Evolutionary conservation across 2,113 vertebrate species (phyloP).

Genomic region (Vimba vimba): DNA sequence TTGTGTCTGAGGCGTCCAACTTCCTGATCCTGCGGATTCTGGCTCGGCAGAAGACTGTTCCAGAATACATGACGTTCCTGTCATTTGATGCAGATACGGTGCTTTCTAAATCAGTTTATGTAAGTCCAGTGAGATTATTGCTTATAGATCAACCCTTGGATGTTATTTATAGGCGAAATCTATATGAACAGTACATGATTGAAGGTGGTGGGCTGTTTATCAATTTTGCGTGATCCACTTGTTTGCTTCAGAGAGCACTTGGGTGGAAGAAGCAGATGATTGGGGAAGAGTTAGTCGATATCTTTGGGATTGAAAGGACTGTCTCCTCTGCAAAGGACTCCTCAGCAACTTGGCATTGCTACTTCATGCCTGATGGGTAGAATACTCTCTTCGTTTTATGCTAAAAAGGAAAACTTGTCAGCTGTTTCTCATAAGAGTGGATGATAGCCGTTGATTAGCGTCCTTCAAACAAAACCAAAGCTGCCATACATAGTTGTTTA

Average conservation of each 20-base stretch:
- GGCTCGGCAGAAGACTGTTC: constrained; percentile 70
- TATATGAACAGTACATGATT: neutral
- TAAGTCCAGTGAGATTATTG: constrained; percentile 69
- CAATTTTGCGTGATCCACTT: neutral
- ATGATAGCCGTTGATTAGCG: too few species aligned
- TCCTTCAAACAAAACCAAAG: too few species aligned
- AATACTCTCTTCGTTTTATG: neutral
- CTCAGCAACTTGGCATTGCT: constrained; percentile 80
- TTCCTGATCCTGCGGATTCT: constrained; percentile 86
- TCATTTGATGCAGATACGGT: constrained; percentile 74
- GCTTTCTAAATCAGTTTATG: constrained; percentile 79
- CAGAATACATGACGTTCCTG: constrained; percentile 77
- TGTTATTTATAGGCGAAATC: neutral
- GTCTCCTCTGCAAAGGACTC: constrained; percentile 61
- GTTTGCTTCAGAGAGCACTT: constrained; percentile 71
- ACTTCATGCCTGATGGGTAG: constrained; percentile 87
- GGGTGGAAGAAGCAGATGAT: constrained; percentile 75
- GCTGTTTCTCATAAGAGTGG: neutral
- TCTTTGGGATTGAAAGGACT: constrained; percentile 81
- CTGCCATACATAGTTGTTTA: too few species aligned
- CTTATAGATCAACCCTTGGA: neutral
- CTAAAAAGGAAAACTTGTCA: neutral
- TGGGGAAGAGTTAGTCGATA: constrained; percentile 69
- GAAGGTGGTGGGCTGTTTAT: neutral
- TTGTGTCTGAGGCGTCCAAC: constrained; percentile 84